Conservation (phyloP, 2,888 invertebrate genomes). For the Plemyria rubiginata region DNA sequence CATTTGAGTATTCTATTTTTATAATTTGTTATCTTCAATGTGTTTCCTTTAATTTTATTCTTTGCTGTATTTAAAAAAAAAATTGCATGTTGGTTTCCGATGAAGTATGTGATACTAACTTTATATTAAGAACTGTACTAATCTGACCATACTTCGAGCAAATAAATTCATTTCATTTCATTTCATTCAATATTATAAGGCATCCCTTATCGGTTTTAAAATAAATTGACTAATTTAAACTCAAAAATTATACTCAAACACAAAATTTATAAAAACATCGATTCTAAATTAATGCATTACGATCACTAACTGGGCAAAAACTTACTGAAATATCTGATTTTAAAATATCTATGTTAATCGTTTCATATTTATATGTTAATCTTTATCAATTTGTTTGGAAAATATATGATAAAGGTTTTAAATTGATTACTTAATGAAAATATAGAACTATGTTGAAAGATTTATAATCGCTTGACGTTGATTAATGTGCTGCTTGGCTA, state of each 20-base stretch:
- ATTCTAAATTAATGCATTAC: slow-evolving; percentile 30
- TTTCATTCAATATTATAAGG: no score
- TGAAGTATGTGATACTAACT: no score
- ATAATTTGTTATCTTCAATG: no score
- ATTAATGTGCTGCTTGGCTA: slow-evolving; percentile 43
- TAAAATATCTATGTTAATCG: slow-evolving; percentile 28
- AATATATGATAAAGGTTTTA: slow-evolving; percentile 32
- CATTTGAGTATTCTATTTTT: no score
- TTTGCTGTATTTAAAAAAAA: no score
- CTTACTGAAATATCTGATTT: slow-evolving; percentile 21
- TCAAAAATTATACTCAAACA: slow-evolving; percentile 24
- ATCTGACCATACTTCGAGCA: no score
- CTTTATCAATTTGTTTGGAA: slow-evolving; percentile 23
- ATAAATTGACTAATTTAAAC: slow-evolving; percentile 24
- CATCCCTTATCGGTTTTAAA: slow-evolving; percentile 17
- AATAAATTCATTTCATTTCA: no score
- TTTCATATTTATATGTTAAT: slow-evolving; percentile 26
- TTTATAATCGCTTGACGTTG: slow-evolving; percentile 52
- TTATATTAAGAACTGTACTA: no score
- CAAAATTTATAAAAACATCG: slow-evolving; percentile 14
- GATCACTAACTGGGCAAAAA: slow-evolving; percentile 22
- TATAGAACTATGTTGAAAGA: slow-evolving; percentile 42
- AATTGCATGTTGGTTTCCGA: no score
- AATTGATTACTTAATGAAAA: slow-evolving; percentile 39
- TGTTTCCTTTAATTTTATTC: no score